Percentiles rank a stretch among this genome's conserved stretches.
Conservation (phyloP, 2,797 vertebrate genomes). For the Coreius guichenoti region DNA sequence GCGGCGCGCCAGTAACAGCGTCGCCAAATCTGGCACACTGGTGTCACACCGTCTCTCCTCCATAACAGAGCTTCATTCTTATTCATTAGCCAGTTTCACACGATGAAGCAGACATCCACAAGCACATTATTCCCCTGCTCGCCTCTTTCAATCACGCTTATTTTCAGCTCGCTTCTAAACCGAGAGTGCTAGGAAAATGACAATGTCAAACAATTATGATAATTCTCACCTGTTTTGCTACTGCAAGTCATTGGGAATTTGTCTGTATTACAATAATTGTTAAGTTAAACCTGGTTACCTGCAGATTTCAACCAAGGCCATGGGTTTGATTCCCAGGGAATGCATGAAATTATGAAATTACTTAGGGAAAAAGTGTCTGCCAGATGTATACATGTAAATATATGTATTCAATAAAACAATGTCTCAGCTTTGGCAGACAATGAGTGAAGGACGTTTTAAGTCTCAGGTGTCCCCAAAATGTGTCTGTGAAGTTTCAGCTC, state of each 20-base stretch:
- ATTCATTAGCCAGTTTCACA: slow-evolving; percentile 7
- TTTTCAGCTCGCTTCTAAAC: slow-evolving; percentile 10
- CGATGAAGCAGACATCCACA: background rate
- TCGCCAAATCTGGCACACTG: background rate
- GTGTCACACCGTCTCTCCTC: slow-evolving; percentile 18
- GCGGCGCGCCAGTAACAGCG: slow-evolving; percentile 46
- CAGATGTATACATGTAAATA: background rate
- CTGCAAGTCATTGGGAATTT: background rate
- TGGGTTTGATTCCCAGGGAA: background rate
- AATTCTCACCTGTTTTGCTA: background rate
- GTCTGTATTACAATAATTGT: background rate
- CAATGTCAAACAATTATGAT: background rate
- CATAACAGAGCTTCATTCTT: background rate
- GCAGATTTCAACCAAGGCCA: background rate
- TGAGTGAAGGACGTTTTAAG: background rate
- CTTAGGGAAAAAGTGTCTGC: background rate
- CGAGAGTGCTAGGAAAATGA: background rate
- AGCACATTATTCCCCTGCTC: background rate
- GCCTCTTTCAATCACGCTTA: background rate
- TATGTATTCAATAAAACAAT: background rate
- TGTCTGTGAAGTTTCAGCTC: too few species aligned
- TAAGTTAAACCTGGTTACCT: background rate
- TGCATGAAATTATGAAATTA: background rate
- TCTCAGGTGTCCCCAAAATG: too few species aligned
- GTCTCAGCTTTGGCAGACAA: background rate